These are phyloP conservation scores for Sebastiscus albofasciatus DNA, from an alignment of 2,797 vertebrate genomes.

Conservation along the genomic window DNA sequence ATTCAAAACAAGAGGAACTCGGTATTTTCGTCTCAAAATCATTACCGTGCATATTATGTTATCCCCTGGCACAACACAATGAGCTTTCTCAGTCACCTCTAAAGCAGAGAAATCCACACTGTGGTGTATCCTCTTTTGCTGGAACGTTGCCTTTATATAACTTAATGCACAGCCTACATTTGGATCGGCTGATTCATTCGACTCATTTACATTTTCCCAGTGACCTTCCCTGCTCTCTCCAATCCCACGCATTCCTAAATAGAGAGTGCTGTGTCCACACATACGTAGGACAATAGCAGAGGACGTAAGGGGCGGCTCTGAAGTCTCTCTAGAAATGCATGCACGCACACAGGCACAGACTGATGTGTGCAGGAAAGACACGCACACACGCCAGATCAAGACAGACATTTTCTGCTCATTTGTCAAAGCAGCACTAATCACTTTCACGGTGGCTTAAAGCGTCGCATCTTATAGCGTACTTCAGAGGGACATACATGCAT, in stretches of 20 bases:
- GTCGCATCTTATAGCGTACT: slow-evolving; percentile 14
- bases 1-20: slow-evolving; percentile 5
- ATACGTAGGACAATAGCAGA: slow-evolving; percentile 55
- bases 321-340: slow-evolving; percentile 19
- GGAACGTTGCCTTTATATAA: slow-evolving; percentile 65
- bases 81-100: slow-evolving; percentile 11
- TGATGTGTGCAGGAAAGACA: neutral
- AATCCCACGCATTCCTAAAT: slow-evolving; percentile 75
- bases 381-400: neutral
- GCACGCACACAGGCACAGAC: slow-evolving; percentile 3
- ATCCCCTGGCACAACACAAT: slow-evolving; percentile 2
- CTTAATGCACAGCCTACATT: slow-evolving; percentile 69
- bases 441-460: slow-evolving; percentile 10
- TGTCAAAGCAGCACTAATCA: slow-evolving; percentile 48
- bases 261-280: slow-evolving; percentile 66
- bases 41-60: neutral
- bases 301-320: slow-evolving; percentile 39
- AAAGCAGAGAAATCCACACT: slow-evolving; percentile 14
- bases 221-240: slow-evolving; percentile 70
- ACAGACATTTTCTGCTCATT: slow-evolving; percentile 20
- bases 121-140: slow-evolving; percentile 8
- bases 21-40: slow-evolving; percentile 5
- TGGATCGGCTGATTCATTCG: slow-evolving; percentile 73
- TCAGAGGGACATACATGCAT: slow-evolving; percentile 6
- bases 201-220: slow-evolving; percentile 75